phyloP scores from a whole-genome alignment of 2,113 vertebrate genomes.

The Anolis sagrei region DNA sequence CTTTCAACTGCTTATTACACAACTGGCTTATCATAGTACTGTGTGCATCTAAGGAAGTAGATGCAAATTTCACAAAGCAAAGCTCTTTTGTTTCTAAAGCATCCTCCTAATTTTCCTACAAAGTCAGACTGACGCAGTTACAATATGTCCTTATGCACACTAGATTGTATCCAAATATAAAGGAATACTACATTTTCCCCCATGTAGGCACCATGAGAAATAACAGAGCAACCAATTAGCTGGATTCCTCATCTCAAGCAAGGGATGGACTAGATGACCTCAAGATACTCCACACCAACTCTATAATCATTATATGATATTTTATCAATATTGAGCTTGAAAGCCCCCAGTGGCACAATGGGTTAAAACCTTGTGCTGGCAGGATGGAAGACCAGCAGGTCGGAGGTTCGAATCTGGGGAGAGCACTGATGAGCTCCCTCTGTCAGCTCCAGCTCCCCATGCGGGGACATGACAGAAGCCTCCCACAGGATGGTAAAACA shows the following conservation, averaged over 20 bases:
- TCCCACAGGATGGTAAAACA: too few species aligned
- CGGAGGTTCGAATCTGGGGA: too few species aligned
- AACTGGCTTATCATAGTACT: neutral
- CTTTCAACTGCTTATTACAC: too few species aligned
- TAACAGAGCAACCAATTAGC: neutral
- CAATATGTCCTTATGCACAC: too few species aligned
- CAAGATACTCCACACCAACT: neutral
- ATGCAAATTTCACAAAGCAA: neutral
- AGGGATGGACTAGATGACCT: neutral
- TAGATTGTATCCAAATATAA: too few species aligned
- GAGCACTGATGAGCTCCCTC: too few species aligned
- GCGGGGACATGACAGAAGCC: too few species aligned
- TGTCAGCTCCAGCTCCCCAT: too few species aligned
- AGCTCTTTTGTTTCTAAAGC: neutral
- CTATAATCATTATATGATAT: neutral
- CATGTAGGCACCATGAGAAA: neutral
- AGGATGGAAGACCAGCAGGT: too few species aligned
- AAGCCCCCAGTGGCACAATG: too few species aligned
- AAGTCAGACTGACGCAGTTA: neutral
- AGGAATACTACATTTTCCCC: too few species aligned
- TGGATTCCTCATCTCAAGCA: neutral
- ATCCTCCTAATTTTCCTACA: neutral
- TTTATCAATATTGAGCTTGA: neutral
- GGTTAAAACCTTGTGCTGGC: too few species aligned
- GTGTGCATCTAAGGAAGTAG: neutral